Evolutionary conservation across 2,888 invertebrate species (phyloP).

Genomic region (Nysson spinosus): DNA sequence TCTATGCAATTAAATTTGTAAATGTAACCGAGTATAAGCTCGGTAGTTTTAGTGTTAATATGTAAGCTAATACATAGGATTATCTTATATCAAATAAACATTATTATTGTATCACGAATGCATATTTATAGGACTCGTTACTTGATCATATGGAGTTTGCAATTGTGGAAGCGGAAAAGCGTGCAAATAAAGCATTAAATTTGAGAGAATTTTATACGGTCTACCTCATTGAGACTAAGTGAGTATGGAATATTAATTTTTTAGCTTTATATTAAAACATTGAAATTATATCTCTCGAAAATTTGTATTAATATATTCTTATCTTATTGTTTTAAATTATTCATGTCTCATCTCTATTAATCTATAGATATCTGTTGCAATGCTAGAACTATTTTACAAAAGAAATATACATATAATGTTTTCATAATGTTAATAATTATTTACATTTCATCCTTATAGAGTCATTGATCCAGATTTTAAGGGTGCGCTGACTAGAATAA

Average conservation of each 20-base stretch:
- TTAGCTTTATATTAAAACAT: too few relatives aligned
- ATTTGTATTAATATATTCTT: not conserved
- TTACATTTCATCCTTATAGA: constrained; percentile 74
- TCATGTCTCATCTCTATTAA: too few relatives aligned
- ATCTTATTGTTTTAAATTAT: too few relatives aligned
- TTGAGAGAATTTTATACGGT: constrained; percentile 88
- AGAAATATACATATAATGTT: not conserved
- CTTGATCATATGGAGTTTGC: constrained; percentile 86
- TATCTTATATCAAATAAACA: too few relatives aligned
- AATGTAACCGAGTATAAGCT: too few relatives aligned
- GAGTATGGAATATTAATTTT: too few relatives aligned
- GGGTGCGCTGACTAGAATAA: constrained; percentile 81
- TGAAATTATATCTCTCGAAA: not conserved
- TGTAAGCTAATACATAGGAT: too few relatives aligned
- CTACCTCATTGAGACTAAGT: constrained; percentile 89
- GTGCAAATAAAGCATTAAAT: constrained; percentile 86
- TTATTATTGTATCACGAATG: too few relatives aligned
- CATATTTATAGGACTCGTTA: constrained; percentile 80
- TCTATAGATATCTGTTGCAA: too few relatives aligned
- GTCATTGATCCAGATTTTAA: constrained; percentile 83
- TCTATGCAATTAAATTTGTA: too few relatives aligned
- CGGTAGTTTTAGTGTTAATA: too few relatives aligned
- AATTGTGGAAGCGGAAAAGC: constrained; percentile 87
- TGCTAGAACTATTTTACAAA: not conserved
- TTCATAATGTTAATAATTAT: not conserved